phyloP scores from a whole-genome alignment of 1,140 invertebrate species.

The Drosophila jambulina region DNA sequence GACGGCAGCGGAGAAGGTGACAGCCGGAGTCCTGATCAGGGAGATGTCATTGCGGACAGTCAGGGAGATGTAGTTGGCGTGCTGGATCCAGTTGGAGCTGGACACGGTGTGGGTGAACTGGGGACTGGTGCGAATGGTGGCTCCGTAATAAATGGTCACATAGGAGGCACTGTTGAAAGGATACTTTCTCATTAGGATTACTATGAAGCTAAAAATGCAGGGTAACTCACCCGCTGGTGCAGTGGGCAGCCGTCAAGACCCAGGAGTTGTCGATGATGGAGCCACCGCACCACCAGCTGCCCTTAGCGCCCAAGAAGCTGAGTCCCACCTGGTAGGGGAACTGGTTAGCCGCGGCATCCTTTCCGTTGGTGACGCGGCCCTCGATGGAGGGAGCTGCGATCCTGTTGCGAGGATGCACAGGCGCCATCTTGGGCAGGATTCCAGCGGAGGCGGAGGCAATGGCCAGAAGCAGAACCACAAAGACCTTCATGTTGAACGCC shows the following conservation, averaged over 20 bases:
- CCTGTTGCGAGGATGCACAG: constrained; percentile 5
- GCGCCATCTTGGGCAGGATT: background rate
- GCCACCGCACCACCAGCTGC: constrained; percentile 79
- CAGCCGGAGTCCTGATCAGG: constrained; percentile 32
- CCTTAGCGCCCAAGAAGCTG: constrained; percentile 48
- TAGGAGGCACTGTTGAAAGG: constrained; percentile 15
- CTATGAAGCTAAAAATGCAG: background rate
- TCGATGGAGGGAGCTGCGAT: constrained; percentile 34
- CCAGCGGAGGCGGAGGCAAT: background rate
- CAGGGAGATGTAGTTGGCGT: constrained; percentile 37
- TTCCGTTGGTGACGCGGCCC: constrained; percentile 74
- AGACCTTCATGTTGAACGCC: constrained; percentile 7
- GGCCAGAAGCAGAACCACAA: background rate
- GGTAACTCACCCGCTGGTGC: constrained; percentile 47
- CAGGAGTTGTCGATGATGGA: constrained; percentile 86
- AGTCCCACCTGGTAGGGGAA: constrained; percentile 86
- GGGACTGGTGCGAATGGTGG: constrained; percentile 47
- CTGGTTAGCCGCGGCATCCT: constrained; percentile 78
- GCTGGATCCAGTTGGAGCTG: constrained; percentile 45
- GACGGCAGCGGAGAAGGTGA: constrained; percentile 22
- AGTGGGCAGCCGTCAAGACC: constrained; percentile 88
- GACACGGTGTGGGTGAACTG: constrained; percentile 45
- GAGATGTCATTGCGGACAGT: constrained; percentile 46
- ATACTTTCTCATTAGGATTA: background rate
- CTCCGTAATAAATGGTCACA: constrained; percentile 47